Evolutionary conservation across 2,888 invertebrate species (phyloP), one percentile per base, ranked within the genome.

Genomic region (Trilocha varians): DNA sequence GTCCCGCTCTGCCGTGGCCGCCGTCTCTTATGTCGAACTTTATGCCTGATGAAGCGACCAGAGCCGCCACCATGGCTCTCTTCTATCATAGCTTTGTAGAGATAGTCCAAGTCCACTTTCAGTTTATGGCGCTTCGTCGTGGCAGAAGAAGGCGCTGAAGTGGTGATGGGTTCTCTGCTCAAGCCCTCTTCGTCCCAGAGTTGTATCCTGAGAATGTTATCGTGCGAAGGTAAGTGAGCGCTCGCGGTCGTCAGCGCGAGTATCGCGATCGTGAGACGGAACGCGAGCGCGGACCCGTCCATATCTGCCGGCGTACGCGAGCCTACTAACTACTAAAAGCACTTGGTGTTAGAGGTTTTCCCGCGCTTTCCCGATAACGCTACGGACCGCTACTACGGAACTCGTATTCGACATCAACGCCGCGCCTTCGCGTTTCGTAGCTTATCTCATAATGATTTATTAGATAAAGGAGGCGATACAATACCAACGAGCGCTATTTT

Each of bases 351-450:
- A 52, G 55, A 60, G 55, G 53, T 71, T 83, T 83, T 85, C 83
- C 78, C 84, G 84, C 84, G 82, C 75, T 84, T 85, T 83, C 68
- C 80, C 82, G 79, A 80, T 79, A 82, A 71, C 72, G 69, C 64
- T 65, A 67, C 70, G 65, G 50, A 40, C 40, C 39, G 55, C 55
- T 53, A 52, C 58, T 54, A 53, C 53, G 62, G 53, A 49, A 42
- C 38, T 40, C 63, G 58, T 60, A 65, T 66, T 66, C 69, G 71
- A 71, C 73, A 66, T 70, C 69, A 65, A 66, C 71, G 69, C 57
- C 60, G 51, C 59, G 48, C 57, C 64, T 59, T 43, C 45, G 44
- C 50, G 46, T 47, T 48, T 43, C 46, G 45, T 45, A 51, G 46
- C 63, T 75, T 78, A 78, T 78, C 78, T 57, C 56, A 50, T 53